phyloP scores from a whole-genome alignment of 2,888 invertebrate species.

The Baccha elongata region DNA sequence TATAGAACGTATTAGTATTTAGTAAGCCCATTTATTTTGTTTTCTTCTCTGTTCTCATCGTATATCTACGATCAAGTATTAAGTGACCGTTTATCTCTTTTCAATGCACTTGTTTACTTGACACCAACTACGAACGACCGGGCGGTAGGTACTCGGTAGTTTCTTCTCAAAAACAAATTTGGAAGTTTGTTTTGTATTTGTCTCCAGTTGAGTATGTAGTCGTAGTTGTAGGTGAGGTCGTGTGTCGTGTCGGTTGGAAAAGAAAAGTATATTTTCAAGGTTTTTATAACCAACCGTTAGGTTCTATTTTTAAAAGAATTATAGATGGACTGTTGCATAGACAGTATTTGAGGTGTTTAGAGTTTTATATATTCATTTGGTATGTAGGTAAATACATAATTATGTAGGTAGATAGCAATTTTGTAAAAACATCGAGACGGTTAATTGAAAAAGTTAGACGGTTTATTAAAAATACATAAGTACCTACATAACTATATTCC shows the following conservation, averaged over 20 bases:
- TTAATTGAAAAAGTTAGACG: too few species aligned
- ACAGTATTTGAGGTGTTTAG: too few species aligned
- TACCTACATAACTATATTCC: too few species aligned
- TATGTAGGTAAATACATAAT: too few species aligned
- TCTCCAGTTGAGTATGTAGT: conserved; percentile 8
- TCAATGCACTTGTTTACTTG: conserved; percentile 23
- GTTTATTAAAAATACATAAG: too few species aligned
- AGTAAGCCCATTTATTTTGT: too few species aligned
- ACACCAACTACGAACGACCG: too few species aligned
- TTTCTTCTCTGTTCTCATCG: background rate
- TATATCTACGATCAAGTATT: conserved; percentile 13
- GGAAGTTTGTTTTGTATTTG: background rate
- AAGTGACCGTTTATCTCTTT: conserved; percentile 55
- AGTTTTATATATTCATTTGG: too few species aligned
- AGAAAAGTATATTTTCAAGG: conserved; percentile 40
- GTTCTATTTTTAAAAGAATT: conserved; percentile 5
- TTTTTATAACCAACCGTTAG: conserved; percentile 50
- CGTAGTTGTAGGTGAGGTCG: background rate
- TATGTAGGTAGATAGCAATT: too few species aligned
- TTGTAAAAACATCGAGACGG: too few species aligned
- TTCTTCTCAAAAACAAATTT: background rate
- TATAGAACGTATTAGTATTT: conserved; percentile 25
- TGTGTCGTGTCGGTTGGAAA: too few species aligned
- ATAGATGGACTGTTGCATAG: too few species aligned
- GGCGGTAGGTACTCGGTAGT: background rate